Base-by-base conservation (phyloP, 2,113 vertebrate species). In the Steatornis caripensis region DNA sequence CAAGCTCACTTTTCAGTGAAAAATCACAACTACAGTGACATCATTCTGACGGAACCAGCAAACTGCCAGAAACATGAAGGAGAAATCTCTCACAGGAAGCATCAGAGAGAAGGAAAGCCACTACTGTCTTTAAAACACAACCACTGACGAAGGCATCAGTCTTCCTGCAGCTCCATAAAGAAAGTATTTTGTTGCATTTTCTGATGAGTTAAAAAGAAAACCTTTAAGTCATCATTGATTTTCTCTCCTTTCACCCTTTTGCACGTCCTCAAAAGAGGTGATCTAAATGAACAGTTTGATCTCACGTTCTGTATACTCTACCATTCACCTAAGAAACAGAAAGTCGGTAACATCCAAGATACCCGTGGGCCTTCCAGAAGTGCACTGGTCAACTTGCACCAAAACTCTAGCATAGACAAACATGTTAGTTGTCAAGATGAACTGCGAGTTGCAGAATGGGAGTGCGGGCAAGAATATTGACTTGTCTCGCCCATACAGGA, bases 301-400 rank as follows among this genome's bases (percentile, higher is more conserved):
- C 46, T 57, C 60, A 19, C 34, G 10, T 43, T 76, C 57, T 29
- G 3, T 18, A 15, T 18, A 20, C 68, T 61, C 34, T 30, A 43
- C 16, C 30, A 30, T 24, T 54, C 15, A 19, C 26, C 41, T 18
- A 57, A 51, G 37, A 37, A 78, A 81, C 19, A 77, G 64, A 27
- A 86, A 62, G 46, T 49, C 32, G 37, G 61, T 57, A 79, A 49
- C 46, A 57, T 22, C 36, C 36, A 8, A 55, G 65, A 26, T 0
- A 39, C 11, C 71, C 48, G 13, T 1, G 18, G 55, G 12, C 15
- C 13, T 62, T 39, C 30, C 11, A 12, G 45, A 19, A 45, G 6
- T 1, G 10, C 1, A 1, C 46, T 64, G 22, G 17, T 11, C n/a
- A 61, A 17, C 11, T 2, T 53, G 20, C 46, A 57, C 15, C 4